Percentiles rank a stretch among this genome's conserved stretches.
These are phyloP conservation scores for Empis stercorea DNA, from an alignment of 2,888 invertebrate genomes.

Conservation along the genomic window DNA sequence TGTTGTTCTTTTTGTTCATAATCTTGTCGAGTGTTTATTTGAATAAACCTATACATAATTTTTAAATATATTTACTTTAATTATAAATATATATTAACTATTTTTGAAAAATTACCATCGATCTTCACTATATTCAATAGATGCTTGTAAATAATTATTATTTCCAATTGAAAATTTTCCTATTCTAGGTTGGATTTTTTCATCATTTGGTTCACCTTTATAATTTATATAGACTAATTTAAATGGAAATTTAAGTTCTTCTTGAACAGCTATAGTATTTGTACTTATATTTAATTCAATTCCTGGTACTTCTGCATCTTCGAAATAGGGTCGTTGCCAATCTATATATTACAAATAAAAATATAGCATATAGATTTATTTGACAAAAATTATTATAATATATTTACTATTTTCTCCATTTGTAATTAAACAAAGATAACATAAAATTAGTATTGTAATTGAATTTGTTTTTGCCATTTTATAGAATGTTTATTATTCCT, in stretches of 20 bases:
- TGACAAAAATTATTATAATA: too few species aligned
- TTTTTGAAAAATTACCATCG: not conserved
- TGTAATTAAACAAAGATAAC: too few species aligned
- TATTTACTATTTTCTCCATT: too few species aligned
- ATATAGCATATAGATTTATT: too few species aligned
- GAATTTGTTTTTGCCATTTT: too few species aligned
- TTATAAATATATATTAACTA: too few species aligned
- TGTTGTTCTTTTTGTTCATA: conserved; percentile 39
- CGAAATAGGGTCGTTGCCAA: conserved; percentile 16
- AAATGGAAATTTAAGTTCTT: conserved; percentile 18
- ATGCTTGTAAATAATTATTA: conserved; percentile 15
- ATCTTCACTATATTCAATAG: conserved; percentile 7
- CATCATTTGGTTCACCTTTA: conserved; percentile 13
- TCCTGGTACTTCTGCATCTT: conserved; percentile 11
- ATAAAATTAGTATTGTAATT: too few species aligned
- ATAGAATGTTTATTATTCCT: too few species aligned
- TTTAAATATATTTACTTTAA: not conserved
- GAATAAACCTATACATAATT: conserved; percentile 17
- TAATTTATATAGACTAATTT: conserved; percentile 17
- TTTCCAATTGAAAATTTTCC: conserved; percentile 17
- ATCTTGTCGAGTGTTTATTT: conserved; percentile 38
- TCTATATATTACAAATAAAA: not conserved
- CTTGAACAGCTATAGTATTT: conserved; percentile 15
- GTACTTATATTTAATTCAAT: conserved; percentile 10
- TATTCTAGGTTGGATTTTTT: conserved; percentile 13